A percentile compares a stretch with the other conserved stretches of the same genome.
Conservation (phyloP, 2,797 vertebrate genomes). For the Pseudochromis fuscus region DNA sequence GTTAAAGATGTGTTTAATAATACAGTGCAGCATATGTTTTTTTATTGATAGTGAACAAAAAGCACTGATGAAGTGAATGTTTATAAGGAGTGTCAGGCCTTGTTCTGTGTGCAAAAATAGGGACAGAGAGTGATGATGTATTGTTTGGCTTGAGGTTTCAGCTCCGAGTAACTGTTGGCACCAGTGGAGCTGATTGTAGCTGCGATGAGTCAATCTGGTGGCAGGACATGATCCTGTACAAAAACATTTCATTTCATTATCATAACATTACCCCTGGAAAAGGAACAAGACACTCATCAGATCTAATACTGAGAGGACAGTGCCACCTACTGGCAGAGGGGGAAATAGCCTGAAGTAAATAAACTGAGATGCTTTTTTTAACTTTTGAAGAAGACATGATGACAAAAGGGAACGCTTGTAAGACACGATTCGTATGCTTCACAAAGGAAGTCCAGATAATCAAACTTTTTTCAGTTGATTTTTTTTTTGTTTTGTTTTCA, state of each 20-base stretch:
- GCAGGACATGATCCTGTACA: background rate
- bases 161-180: background rate
- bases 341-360: background rate
- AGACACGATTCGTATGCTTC: background rate
- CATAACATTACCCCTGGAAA: no score
- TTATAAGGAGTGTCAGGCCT: background rate
- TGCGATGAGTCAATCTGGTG: conserved; percentile 23
- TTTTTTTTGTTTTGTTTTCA: background rate
- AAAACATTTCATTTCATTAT: conserved; percentile 9
- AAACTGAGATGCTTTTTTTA: background rate
- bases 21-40: background rate
- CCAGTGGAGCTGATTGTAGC: background rate
- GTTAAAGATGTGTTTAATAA: background rate
- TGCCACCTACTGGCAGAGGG: conserved; percentile 69
- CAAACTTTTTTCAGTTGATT: background rate
- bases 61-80: background rate
- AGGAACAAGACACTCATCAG: background rate
- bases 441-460: background rate
- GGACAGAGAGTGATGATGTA: background rate
- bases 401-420: background rate
- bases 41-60: background rate
- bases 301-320: conserved; percentile 14
- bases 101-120: background rate
- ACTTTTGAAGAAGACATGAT: background rate
- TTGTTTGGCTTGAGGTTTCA: conserved; percentile 14